Percentiles rank a stretch among this genome's conserved stretches.
Evolutionary conservation across 2,113 vertebrate species (phyloP).

Genomic region (Saguinus midas): DNA sequence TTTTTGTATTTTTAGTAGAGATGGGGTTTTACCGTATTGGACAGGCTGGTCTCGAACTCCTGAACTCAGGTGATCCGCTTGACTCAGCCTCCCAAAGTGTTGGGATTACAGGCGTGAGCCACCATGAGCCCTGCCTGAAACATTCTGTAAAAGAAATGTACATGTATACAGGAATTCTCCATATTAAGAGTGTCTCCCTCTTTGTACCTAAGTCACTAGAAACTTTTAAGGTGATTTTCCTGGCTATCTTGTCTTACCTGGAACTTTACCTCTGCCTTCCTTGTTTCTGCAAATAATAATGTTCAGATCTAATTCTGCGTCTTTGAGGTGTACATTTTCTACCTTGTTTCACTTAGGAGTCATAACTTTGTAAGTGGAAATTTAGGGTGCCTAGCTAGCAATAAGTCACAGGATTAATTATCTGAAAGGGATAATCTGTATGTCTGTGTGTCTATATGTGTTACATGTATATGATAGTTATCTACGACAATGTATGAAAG

Average conservation of each 20-base stretch:
- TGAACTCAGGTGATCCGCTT: neutral
- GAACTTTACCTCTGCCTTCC: neutral
- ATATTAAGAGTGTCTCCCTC: neutral
- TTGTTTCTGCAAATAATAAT: neutral
- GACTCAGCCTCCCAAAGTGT: neutral
- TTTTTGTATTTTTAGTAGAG: neutral
- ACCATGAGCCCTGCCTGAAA: neutral
- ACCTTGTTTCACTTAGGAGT: neutral
- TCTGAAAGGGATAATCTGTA: neutral
- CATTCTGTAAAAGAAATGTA: neutral
- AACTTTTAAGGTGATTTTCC: neutral
- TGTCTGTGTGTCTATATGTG: neutral
- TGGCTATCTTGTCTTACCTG: neutral
- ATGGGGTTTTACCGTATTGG: neutral
- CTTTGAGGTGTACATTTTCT: neutral
- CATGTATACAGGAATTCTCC: neutral
- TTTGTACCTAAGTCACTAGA: too few species aligned
- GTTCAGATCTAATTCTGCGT: neutral
- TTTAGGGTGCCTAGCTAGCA: neutral
- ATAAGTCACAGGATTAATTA: neutral
- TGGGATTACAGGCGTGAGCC: neutral
- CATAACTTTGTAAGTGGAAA: neutral
- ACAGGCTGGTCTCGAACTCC: neutral
- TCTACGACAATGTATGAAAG: neutral
- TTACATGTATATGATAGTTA: neutral